Evolutionary conservation across 2,888 invertebrate species (phyloP).

Genomic region (Netelia inedita): DNA sequence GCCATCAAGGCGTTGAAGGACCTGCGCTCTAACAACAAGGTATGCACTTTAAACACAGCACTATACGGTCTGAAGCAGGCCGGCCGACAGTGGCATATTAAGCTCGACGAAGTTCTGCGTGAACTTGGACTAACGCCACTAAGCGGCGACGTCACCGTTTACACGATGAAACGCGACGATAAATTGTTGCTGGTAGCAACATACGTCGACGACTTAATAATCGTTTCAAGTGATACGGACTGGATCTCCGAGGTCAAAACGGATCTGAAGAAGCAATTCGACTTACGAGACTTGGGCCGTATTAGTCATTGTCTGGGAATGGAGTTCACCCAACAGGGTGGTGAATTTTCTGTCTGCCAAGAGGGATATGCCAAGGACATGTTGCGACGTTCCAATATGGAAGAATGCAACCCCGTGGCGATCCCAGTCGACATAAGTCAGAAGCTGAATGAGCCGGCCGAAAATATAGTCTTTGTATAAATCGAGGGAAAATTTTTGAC

Average conservation of each 20-base stretch:
- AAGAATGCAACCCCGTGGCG: slow-evolving; percentile 49
- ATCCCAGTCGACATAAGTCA: slow-evolving; percentile 45
- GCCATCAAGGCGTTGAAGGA: background rate
- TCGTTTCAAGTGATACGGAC: background rate
- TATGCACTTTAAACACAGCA: slow-evolving; percentile 40
- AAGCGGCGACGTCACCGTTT: slow-evolving; percentile 29
- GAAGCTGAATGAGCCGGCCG: slow-evolving; percentile 48
- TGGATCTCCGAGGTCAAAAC: background rate
- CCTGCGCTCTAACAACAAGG: background rate
- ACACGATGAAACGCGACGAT: background rate
- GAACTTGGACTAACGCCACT: slow-evolving; percentile 3
- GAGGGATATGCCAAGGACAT: background rate
- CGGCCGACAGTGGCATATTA: slow-evolving; percentile 31
- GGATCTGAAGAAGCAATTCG: background rate
- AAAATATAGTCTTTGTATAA: no score
- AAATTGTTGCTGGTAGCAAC: slow-evolving; percentile 25
- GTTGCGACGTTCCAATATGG: slow-evolving; percentile 30
- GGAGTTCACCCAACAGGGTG: slow-evolving; percentile 4
- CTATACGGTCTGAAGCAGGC: slow-evolving; percentile 61
- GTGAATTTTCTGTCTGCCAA: slow-evolving; percentile 17
- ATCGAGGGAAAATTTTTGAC: no score
- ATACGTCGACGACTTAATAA: slow-evolving; percentile 31
- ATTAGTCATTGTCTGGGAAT: slow-evolving; percentile 37
- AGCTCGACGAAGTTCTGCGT: background rate
- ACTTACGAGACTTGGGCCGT: slow-evolving; percentile 19